phyloP scores from a whole-genome alignment of 2,113 vertebrate genomes.

The Baryphthengus martii region DNA sequence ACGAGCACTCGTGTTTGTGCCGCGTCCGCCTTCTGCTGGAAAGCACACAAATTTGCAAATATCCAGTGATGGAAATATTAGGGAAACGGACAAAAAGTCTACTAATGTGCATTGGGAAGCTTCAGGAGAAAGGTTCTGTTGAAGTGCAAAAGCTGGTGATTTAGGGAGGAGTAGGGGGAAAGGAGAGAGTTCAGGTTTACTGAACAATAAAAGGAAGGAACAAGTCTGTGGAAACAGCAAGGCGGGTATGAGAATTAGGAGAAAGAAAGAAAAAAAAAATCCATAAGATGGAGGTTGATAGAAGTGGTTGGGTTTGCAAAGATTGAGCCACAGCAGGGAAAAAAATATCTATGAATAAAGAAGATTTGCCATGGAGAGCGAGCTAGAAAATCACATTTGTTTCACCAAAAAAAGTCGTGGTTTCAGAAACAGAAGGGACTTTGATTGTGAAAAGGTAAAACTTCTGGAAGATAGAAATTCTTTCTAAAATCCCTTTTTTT shows the following conservation, averaged over 20 bases:
- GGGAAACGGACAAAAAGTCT: not conserved
- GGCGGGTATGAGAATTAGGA: not conserved
- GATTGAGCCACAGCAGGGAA: not conserved
- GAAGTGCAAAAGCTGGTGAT: not conserved
- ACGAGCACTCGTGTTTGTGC: not conserved
- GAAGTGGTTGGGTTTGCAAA: not conserved
- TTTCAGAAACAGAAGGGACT: not conserved
- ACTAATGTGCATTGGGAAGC: no score
- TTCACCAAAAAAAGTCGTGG: not conserved
- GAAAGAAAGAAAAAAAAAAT: not conserved
- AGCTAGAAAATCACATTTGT: not conserved
- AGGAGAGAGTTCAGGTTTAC: not conserved
- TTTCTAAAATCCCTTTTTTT: not conserved
- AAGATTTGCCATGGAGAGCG: not conserved
- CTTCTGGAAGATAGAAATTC: not conserved
- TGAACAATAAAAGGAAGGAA: not conserved
- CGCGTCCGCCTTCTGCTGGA: not conserved
- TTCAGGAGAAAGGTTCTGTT: not conserved
- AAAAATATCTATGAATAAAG: not conserved
- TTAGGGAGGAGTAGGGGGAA: not conserved
- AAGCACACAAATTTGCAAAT: not conserved
- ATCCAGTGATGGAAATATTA: fast-evolving
- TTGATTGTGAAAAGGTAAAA: not conserved
- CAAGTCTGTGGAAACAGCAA: not conserved
- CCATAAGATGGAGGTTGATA: not conserved